A percentile compares a stretch with the other conserved stretches of the same genome.
phyloP scores from a whole-genome alignment of 2,113 vertebrate genomes.

The Variabilichromis moorii region DNA sequence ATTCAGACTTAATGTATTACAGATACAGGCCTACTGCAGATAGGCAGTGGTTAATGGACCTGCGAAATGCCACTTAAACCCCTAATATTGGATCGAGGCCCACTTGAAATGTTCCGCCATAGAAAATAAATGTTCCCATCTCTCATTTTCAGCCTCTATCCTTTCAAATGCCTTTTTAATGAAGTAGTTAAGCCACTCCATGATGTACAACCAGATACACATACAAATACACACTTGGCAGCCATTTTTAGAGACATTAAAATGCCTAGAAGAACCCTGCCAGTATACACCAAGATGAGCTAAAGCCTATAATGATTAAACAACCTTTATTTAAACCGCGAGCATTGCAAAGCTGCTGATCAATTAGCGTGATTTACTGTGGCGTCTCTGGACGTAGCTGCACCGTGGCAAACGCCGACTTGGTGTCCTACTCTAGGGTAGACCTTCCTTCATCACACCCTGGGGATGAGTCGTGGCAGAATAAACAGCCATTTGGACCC shows the following conservation, averaged over 20 bases:
- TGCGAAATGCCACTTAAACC: background rate
- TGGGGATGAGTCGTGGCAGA: slow-evolving; percentile 64
- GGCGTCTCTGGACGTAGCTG: slow-evolving; percentile 24
- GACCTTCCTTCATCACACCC: slow-evolving; percentile 65
- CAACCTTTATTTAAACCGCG: slow-evolving; percentile 65
- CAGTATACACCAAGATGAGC: slow-evolving; percentile 28
- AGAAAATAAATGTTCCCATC: slow-evolving; percentile 37
- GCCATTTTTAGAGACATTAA: background rate
- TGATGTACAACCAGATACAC: slow-evolving; percentile 37
- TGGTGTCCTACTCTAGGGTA: slow-evolving; percentile 60
- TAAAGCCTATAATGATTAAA: slow-evolving; percentile 59
- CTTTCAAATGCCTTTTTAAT: slow-evolving; percentile 68
- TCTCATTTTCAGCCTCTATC: slow-evolving; percentile 41
- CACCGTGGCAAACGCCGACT: slow-evolving; percentile 38
- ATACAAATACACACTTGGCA: slow-evolving; percentile 55
- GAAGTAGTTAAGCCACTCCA: slow-evolving; percentile 55
- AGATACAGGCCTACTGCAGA: background rate
- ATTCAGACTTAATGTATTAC: background rate
- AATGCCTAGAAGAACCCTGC: background rate
- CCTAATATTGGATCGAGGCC: slow-evolving; percentile 15
- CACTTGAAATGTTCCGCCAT: slow-evolving; percentile 25
- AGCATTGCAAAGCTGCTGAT: slow-evolving; percentile 52
- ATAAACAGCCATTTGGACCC: slow-evolving; percentile 72
- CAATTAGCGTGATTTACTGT: slow-evolving; percentile 68
- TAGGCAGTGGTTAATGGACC: background rate